Evolutionary conservation across 2,113 vertebrate genomes (phyloP).

Genomic region (Hydropotes inermis): DNA sequence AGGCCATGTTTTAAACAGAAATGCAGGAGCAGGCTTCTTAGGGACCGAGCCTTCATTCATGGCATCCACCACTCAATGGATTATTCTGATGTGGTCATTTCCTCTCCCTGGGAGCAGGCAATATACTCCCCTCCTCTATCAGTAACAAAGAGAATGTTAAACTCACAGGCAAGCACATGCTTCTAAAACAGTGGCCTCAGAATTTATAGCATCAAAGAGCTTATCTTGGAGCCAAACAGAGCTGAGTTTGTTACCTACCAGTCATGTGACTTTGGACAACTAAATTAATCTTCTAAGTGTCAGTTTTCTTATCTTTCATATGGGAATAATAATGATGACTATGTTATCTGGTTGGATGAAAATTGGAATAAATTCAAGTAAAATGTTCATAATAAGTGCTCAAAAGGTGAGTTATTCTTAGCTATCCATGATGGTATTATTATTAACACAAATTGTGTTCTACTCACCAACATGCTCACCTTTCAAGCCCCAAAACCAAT

Average conservation of each 20-base stretch:
- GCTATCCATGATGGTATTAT: no score
- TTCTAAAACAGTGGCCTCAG: background rate
- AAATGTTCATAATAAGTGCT: background rate
- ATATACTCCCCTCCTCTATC: background rate
- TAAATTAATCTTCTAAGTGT: background rate
- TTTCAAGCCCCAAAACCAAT: no score
- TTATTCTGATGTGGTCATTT: background rate
- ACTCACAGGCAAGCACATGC: fast-evolving
- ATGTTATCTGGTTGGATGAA: background rate
- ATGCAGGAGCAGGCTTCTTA: fast-evolving
- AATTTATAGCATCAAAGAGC: fast-evolving
- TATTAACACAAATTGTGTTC: background rate
- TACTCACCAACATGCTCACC: background rate
- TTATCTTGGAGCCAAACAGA: no score
- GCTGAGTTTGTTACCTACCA: background rate
- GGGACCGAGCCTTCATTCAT: fast-evolving
- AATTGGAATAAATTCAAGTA: background rate
- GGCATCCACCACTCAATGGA: fast-evolving
- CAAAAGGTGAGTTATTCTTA: background rate
- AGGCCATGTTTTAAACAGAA: background rate
- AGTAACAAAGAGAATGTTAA: background rate
- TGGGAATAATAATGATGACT: background rate
- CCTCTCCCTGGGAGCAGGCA: background rate
- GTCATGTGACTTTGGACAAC: background rate
- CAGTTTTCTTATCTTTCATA: background rate